A percentile compares a stretch with the other conserved stretches of the same genome.
Conservation (phyloP, 2,797 vertebrate genomes). For the Amblyraja radiata region DNA sequence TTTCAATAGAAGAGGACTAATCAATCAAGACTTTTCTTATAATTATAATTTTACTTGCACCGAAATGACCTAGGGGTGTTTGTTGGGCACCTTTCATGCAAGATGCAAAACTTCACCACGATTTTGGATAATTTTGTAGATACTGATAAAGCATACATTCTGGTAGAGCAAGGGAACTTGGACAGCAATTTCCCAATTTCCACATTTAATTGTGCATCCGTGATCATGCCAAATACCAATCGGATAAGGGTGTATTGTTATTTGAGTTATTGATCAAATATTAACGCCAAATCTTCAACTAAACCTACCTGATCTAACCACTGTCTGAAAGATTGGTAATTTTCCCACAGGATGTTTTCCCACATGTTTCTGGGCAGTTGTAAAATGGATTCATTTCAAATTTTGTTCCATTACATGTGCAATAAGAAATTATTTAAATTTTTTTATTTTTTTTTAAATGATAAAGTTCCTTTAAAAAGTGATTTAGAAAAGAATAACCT, state of each 20-base stretch:
- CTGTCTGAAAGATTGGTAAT: neutral
- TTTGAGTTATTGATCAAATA: neutral
- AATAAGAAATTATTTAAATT: neutral
- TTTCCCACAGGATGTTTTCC: neutral
- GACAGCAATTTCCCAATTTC: neutral
- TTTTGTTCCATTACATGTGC: neutral
- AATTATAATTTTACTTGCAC: neutral
- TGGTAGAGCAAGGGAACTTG: neutral
- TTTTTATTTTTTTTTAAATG: neutral
- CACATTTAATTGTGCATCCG: neutral
- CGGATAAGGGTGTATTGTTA: neutral
- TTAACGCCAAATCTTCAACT: neutral
- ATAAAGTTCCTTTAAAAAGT: slow-evolving; percentile 1
- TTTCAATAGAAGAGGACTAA: too few species aligned
- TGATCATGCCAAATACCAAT: neutral
- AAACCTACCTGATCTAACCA: neutral
- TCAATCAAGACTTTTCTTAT: too few species aligned
- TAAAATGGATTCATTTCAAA: neutral
- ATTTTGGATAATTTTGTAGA: too few species aligned
- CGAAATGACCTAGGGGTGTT: neutral
- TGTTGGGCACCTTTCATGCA: neutral
- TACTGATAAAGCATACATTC: too few species aligned
- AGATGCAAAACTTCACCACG: neutral
- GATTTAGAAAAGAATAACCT: slow-evolving; percentile 53
- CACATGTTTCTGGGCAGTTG: neutral